Evolutionary conservation across 1,140 invertebrate genomes (phyloP).

Genomic region (Mycetomoellerius zeteki): DNA sequence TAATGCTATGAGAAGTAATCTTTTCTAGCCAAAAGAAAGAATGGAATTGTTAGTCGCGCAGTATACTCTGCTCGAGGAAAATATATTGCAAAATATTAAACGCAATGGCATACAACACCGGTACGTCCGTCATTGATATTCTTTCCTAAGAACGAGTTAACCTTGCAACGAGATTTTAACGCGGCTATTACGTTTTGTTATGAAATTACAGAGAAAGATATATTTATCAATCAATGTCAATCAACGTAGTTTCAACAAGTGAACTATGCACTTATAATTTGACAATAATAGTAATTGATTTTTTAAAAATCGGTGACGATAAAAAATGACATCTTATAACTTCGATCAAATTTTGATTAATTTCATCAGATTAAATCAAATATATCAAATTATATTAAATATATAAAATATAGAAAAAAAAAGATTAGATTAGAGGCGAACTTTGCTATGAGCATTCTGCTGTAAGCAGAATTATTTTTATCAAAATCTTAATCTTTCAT

Average conservation of each 20-base stretch:
- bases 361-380: too few relatives aligned
- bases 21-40: not conserved
- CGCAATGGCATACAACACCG: conserved; percentile 72
- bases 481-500: not conserved
- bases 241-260: too few relatives aligned
- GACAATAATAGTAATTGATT: conserved; percentile 9
- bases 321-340: not conserved
- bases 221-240: not conserved
- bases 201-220: not conserved
- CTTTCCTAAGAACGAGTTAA: conserved; percentile 46
- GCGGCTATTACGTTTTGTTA: not conserved
- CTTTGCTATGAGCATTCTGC: too few relatives aligned
- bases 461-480: too few relatives aligned
- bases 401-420: too few relatives aligned
- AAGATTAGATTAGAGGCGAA: too few relatives aligned
- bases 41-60: conserved; percentile 68
- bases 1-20: conserved; percentile 43
- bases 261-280: not conserved
- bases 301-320: not conserved
- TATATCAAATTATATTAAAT: too few relatives aligned
- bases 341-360: too few relatives aligned
- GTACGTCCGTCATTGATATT: conserved; percentile 61
- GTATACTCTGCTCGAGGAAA: conserved; percentile 68
- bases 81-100: conserved; percentile 70
- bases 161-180: conserved; percentile 16